These are phyloP conservation scores for Jaculus jaculus DNA, from an alignment of 2,113 vertebrate species.

Conservation along the genomic window DNA sequence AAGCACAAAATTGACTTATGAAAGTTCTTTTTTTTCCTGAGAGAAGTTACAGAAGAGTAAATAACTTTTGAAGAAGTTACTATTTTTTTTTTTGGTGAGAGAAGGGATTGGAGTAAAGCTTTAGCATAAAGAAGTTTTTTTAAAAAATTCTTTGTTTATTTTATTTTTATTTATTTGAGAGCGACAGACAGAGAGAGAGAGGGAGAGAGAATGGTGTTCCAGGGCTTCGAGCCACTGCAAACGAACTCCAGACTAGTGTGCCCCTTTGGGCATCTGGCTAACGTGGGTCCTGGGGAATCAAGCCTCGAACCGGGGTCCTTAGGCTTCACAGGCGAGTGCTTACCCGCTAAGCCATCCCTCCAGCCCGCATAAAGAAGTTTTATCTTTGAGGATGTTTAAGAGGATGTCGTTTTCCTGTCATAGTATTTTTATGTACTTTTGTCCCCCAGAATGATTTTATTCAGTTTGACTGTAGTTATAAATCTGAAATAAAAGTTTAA, in stretches of 20 bases:
- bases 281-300: no score
- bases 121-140: neutral
- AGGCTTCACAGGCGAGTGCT: no score
- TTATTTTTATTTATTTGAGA: no score
- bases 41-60: constrained; percentile 31
- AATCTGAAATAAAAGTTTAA: constrained; percentile 33
- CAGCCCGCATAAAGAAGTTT: neutral
- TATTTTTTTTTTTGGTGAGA: neutral
- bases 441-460: neutral
- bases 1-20: constrained; percentile 37
- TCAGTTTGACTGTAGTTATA: constrained; percentile 21
- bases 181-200: no score
- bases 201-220: no score
- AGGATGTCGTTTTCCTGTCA: neutral
- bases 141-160: no score
- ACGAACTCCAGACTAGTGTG: no score
- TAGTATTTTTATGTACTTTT: neutral
- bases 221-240: no score
- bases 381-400: neutral
- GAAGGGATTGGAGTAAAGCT: neutral
- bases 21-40: constrained; percentile 28
- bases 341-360: no score
- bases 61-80: constrained; percentile 24
- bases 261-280: no score
- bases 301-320: no score